Evolutionary conservation across 2,797 vertebrate genomes (phyloP).

Genomic region (Crocidura indochinensis): DNA sequence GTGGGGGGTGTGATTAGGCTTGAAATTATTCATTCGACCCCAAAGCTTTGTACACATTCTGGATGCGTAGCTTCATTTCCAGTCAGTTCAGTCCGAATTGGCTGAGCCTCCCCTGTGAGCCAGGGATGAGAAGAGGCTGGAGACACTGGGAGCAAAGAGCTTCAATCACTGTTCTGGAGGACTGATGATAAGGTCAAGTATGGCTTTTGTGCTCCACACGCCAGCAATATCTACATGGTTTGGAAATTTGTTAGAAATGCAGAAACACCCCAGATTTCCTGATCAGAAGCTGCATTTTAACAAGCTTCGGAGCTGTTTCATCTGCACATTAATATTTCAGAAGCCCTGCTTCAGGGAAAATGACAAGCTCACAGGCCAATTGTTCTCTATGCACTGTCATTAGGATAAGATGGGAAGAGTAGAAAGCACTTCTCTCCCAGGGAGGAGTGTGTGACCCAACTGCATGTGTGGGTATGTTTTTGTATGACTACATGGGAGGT

Average conservation of each 20-base stretch:
- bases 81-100: neutral
- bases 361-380: neutral
- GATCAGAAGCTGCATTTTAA: neutral
- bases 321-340: neutral
- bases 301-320: neutral
- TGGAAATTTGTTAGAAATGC: neutral
- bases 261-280: neutral
- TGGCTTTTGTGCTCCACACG: neutral
- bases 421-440: neutral
- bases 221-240: neutral
- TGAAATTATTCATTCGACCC: neutral
- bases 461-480: neutral
- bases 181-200: neutral
- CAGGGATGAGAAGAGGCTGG: neutral
- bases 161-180: neutral
- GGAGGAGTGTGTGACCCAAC: neutral
- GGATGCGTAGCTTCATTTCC: neutral
- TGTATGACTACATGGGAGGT: accelerated
- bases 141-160: neutral
- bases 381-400: neutral
- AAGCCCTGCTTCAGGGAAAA: neutral
- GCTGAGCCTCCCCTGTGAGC: neutral
- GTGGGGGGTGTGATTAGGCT: neutral
- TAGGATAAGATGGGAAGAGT: neutral
- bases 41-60: neutral